Percentiles rank a stretch among this genome's conserved stretches.
These are phyloP conservation scores for Propsilocerus akamusi DNA, from an alignment of 1,140 invertebrate genomes.

Conservation along the genomic window DNA sequence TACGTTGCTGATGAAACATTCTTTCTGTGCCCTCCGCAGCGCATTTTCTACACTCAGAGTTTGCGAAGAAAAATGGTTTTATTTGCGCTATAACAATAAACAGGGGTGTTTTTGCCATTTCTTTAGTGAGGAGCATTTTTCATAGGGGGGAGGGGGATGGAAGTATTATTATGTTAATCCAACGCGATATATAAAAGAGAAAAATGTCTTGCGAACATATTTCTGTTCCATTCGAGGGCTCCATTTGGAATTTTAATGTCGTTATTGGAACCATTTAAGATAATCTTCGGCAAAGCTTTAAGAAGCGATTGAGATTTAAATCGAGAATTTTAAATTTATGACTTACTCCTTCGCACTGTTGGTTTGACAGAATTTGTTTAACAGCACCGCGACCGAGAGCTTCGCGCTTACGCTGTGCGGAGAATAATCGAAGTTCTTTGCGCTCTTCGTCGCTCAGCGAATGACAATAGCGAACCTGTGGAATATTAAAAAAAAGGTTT, in stretches of 20 bases:
- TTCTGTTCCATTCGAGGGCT: not conserved
- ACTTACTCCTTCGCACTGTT: constrained; percentile 59
- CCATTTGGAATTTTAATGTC: not conserved
- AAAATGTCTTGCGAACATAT: constrained; percentile 2
- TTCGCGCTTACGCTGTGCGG: constrained; percentile 78
- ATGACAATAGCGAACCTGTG: constrained; percentile 78
- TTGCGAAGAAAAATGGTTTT: not conserved
- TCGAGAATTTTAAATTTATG: not conserved
- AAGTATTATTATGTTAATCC: constrained; percentile 3
- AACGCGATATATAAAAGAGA: not conserved
- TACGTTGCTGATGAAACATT: not conserved
- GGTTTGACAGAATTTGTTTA: constrained; percentile 48
- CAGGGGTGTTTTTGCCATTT: no score
- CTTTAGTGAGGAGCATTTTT: not conserved
- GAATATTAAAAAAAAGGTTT: constrained; percentile 7
- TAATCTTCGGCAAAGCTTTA: not conserved
- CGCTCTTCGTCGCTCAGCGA: constrained; percentile 79
- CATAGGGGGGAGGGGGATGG: not conserved
- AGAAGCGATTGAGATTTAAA: not conserved
- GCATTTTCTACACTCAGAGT: no score
- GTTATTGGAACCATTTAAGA: constrained; percentile 2
- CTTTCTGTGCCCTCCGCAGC: no score
- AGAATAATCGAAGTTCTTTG: constrained; percentile 81
- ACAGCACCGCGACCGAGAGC: constrained; percentile 82
- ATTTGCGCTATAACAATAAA: not conserved